phyloP scores from a whole-genome alignment of 2,888 invertebrate genomes.

The Platycheirus rosarum region DNA sequence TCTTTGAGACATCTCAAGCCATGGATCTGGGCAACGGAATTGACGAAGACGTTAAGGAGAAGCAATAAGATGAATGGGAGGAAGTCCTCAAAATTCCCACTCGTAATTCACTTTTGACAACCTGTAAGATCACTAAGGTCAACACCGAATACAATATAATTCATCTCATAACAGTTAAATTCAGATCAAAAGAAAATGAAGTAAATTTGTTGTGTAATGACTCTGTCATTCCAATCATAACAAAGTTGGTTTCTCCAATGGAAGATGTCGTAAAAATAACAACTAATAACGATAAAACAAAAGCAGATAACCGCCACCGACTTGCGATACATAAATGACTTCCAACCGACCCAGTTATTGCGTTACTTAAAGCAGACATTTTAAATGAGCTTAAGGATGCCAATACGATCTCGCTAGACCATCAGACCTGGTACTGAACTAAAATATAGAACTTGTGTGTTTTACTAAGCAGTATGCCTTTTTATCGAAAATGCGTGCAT shows the following conservation, averaged over 20 bases:
- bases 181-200: background rate
- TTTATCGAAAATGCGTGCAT: too few relatives aligned
- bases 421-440: constrained; percentile 9
- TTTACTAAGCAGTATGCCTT: too few relatives aligned
- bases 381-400: background rate
- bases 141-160: background rate
- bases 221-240: background rate
- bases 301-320: too few relatives aligned
- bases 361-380: background rate
- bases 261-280: background rate
- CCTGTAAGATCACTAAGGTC: background rate
- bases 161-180: background rate
- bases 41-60: background rate
- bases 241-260: background rate
- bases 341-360: background rate
- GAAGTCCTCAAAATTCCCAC: background rate
- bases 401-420: background rate
- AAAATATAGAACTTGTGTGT: too few relatives aligned
- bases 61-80: background rate
- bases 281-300: background rate
- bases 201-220: too few relatives aligned
- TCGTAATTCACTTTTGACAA: background rate
- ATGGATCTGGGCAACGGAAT: too few relatives aligned
- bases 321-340: too few relatives aligned
- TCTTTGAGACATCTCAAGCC: constrained; percentile 1